Evolutionary conservation across 2,888 invertebrate genomes (phyloP), one percentile per base, ranked within the genome.

Genomic region (Drosophila neonasuta): DNA sequence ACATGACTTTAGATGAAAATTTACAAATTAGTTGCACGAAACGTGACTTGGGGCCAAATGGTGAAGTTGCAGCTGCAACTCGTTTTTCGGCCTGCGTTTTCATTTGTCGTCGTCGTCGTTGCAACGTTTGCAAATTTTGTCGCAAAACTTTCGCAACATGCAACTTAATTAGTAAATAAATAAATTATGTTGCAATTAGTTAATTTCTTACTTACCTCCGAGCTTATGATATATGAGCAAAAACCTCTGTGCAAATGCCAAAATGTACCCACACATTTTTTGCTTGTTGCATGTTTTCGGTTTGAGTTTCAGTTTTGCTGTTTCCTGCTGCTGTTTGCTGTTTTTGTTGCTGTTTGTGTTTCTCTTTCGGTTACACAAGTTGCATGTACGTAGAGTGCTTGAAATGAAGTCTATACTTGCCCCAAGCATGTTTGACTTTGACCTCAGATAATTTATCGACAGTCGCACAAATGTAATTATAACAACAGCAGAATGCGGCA

Each of bases 1-100:
- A 65, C 63, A 52, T 68, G 57, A 71, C 74, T 67, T 68, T 77
- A 58, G 72, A 67, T 54, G 65, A 77, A 80, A 86, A 83, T 83
- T 79, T 86, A 86, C 86, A 86, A 83, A 83, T 83, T 83, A 83
- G 83, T 86, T 86, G 80, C 79, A 67, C 63, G 70, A 86, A 86
- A 86, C 83, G 83, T 83, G 83, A 83, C 83, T 83, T 74, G 36
- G 52, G 13, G 66, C 62, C 63, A 71, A 55, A 71, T 79, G 75
- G 72, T 70, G 61, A 59, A 69, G 52, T 63, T 42, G 48, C 45
- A 45, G 45, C 34, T 46, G 57, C 46, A 52, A 30, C 57, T 64
- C 52, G 64, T 48, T 68, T 71, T 68, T 64, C 57, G 61, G 59
- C 45, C 39, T 61, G 50, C 42, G 13, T 41, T 62, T 52, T 49